Conservation (phyloP, 1,140 invertebrate genomes). For the Apis florea region DNA sequence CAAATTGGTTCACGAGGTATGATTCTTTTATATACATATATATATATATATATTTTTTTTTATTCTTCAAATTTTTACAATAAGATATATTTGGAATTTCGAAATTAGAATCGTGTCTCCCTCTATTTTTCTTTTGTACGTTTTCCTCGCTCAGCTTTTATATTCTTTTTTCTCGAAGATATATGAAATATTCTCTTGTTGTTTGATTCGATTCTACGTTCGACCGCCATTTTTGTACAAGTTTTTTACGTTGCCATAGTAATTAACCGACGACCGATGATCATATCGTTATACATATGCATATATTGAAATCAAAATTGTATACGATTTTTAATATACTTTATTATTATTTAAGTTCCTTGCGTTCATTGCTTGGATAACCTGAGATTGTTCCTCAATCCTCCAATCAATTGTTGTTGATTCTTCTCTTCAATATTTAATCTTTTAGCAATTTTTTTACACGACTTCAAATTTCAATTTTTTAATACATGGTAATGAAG, state of each 20-base stretch:
- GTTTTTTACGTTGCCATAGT: conserved; percentile 74
- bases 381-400: background rate
- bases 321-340: conserved; percentile 80
- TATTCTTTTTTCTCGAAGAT: conserved; percentile 19
- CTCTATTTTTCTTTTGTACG: conserved; percentile 52
- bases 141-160: conserved; percentile 63
- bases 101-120: background rate
- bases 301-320: conserved; percentile 75
- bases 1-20: background rate
- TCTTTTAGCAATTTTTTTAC: background rate
- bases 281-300: conserved; percentile 46
- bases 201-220: conserved; percentile 7
- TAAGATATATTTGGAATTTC: too few species aligned
- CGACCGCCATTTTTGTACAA: conserved; percentile 63
- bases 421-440: background rate
- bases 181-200: conserved; percentile 4
- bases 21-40: too few species aligned
- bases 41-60: too few species aligned
- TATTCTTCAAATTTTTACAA: background rate
- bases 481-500: background rate
- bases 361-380: conserved; percentile 49
- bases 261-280: conserved; percentile 64
- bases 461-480: background rate
- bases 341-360: conserved; percentile 77
- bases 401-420: background rate